These are phyloP conservation scores for Panulirus ornatus DNA, from an alignment of 1,140 invertebrate species.

Conservation along the genomic window DNA sequence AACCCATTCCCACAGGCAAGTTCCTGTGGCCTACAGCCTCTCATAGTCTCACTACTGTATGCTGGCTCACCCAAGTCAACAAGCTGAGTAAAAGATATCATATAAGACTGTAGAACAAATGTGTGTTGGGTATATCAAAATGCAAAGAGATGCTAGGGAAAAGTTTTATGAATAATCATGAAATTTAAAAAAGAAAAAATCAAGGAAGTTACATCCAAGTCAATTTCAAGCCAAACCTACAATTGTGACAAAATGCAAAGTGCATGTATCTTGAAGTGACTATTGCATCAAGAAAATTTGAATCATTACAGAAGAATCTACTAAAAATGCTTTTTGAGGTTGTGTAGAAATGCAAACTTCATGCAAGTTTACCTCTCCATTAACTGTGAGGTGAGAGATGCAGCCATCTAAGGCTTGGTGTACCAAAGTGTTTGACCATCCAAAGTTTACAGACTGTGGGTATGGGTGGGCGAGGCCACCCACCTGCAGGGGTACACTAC, in stretches of 20 bases:
- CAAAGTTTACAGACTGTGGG: background rate
- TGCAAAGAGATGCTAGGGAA: too few relatives aligned
- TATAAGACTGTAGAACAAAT: background rate
- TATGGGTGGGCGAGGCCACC: conserved; percentile 28
- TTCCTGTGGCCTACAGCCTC: conserved; percentile 36
- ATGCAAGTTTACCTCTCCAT: conserved; percentile 21
- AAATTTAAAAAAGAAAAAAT: too few relatives aligned
- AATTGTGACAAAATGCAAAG: too few relatives aligned
- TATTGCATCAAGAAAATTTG: too few relatives aligned
- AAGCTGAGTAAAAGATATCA: conserved; percentile 16
- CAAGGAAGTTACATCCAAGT: too few relatives aligned
- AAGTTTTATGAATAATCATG: too few relatives aligned
- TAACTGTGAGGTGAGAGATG: conserved; percentile 8
- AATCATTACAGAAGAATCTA: too few relatives aligned
- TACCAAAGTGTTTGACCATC: background rate
- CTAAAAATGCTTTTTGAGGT: too few relatives aligned
- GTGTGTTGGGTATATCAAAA: background rate
- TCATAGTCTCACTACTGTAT: conserved; percentile 28
- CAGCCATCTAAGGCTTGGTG: conserved; percentile 4
- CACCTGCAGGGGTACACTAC: conserved; percentile 27
- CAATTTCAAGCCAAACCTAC: too few relatives aligned
- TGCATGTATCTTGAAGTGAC: too few relatives aligned
- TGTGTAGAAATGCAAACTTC: too few relatives aligned
- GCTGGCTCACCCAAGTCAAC: conserved; percentile 59
- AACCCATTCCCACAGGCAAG: conserved; percentile 11